Evolutionary conservation across 37 sponge, comb jelly and placozoan species (phyloP), one percentile per base, ranked within the genome.

Genomic region (Halisarca cf. caerulea): DNA sequence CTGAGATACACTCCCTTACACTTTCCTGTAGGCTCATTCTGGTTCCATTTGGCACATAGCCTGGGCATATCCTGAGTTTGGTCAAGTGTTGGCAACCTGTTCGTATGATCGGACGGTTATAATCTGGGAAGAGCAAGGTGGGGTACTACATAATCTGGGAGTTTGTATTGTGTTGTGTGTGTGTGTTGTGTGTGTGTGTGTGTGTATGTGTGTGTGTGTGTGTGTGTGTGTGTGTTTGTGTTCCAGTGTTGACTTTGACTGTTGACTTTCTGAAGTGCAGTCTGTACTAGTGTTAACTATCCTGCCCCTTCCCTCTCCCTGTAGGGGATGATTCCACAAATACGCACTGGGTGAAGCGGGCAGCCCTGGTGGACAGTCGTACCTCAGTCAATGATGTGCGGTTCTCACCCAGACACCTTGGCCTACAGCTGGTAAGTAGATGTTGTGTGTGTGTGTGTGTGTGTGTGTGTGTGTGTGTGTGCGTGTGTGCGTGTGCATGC

Each of bases 21-120:
- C 11, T 47, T 11, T 62, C 64, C 15, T 41, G 21, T 72, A 89
- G 89, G 88, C 91, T 36, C 96, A 95, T 62, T 86, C 92, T 2
- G 93, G 93, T 2, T 86, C 93, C n/a, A 91, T 99, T 28, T 94
- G 97, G 95, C 75, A 95, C 21, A 89, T 99, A 40, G 84, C 91
- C 0, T 99, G 99, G 99, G 91, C 99, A 5, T 96, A 99, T 66
- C 99, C 99, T 34, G 97, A 99, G 81, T 99, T 94, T 93, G 99
- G 99, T 0, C 99, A 96, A 59, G 93, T 96, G 57, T 58, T 99
- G 47, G 99, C 95, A 0, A 96, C 97, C 27, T 99, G 95, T 66
- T 96, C 99, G 0, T 93, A 94, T 66, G 97, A 99, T 85, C 87
- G 96, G 20, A 96, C 93, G 32, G 95, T 94, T 41, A 84, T 85